Base-by-base conservation (phyloP, 2,888 invertebrate species). In the Slavum lentiscoides region DNA sequence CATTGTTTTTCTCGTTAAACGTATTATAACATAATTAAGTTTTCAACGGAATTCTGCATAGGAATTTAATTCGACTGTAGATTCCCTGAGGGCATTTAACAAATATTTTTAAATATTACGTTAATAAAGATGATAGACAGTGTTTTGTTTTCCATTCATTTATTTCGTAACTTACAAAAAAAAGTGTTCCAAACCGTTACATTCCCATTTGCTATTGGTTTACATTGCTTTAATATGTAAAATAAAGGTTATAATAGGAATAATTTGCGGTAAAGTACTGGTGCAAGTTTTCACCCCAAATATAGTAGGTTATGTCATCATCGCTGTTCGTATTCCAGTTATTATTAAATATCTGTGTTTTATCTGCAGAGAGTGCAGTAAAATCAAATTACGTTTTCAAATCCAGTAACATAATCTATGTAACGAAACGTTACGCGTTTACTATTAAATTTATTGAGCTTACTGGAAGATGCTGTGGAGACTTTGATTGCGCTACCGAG, bases 301-400 rank as follows among this genome's bases (percentile, higher is more conserved):
- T 17, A 53, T 53, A 9, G 2, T 61, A 21, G 61, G 19, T 72
- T 13, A 30, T 30, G 30, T 30, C 30, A 11, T 69, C 55, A 69
- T 55, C 6, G 37, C 30, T 21, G 55, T 58, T n/a, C 37, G 3
- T 58, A n/a, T 58, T 37, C 19, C 58, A n/a, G 6, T 61, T 59
- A 59, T 59, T 59, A 59, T 23, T 39, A 21, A 59, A 72, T 61
- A 61, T 43, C 43, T 49, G 30, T 62, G 39, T 73, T 43, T 73
- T 61, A 73, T 59, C 43, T 17, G 9, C 30, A 62, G 7, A 30
- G 62, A 43, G 43, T 62, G 9, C 30, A 30, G 49, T 73, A 49
- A 73, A 73, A 73, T 62, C 23, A 73, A 73, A 62, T 62, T 8
- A 21, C n/a, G 66, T 55, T 53, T 55, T 55, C 17, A 74, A 64